These are phyloP conservation scores for Xenopus laevis DNA, from an alignment of 2,113 vertebrate genomes.

Conservation along the genomic window DNA sequence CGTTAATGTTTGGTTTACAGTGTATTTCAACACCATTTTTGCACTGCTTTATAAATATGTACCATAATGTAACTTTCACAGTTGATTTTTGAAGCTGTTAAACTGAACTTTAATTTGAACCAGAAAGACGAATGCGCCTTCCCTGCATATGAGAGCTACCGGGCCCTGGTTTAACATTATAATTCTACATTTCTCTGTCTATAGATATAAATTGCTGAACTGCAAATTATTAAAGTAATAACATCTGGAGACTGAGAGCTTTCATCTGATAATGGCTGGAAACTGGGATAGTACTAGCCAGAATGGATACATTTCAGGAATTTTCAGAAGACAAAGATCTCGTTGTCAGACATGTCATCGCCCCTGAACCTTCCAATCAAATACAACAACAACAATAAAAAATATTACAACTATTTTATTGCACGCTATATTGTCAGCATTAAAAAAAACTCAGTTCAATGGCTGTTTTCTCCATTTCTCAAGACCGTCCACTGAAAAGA, in stretches of 20 bases:
- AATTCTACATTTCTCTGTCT: constrained; percentile 31
- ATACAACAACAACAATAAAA: not conserved
- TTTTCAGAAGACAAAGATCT: constrained; percentile 35
- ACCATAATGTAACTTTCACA: not conserved
- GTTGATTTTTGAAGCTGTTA: constrained; percentile 32
- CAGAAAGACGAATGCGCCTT: constrained; percentile 8
- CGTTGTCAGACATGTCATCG: constrained; percentile 20
- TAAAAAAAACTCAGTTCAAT: not conserved
- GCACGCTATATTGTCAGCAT: not conserved
- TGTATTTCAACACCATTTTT: too few relatives aligned
- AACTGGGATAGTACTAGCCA: constrained; percentile 16
- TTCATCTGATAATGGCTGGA: constrained; percentile 33
- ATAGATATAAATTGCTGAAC: constrained; percentile 31
- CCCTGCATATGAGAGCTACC: constrained; percentile 33
- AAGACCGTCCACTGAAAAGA: not conserved
- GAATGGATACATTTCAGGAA: constrained; percentile 33
- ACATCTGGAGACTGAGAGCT: constrained; percentile 37
- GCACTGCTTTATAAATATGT: too few relatives aligned
- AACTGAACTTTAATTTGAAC: constrained; percentile 34
- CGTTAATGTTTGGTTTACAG: too few relatives aligned
- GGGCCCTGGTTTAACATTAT: constrained; percentile 30
- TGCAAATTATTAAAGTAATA: constrained; percentile 42
- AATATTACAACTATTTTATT: constrained; percentile 7
- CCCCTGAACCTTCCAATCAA: constrained; percentile 15
- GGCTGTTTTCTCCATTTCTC: not conserved